Evolutionary conservation across 2,797 vertebrate species (phyloP), one percentile per base, ranked within the genome.

Genomic region (Thunnus albacares): DNA sequence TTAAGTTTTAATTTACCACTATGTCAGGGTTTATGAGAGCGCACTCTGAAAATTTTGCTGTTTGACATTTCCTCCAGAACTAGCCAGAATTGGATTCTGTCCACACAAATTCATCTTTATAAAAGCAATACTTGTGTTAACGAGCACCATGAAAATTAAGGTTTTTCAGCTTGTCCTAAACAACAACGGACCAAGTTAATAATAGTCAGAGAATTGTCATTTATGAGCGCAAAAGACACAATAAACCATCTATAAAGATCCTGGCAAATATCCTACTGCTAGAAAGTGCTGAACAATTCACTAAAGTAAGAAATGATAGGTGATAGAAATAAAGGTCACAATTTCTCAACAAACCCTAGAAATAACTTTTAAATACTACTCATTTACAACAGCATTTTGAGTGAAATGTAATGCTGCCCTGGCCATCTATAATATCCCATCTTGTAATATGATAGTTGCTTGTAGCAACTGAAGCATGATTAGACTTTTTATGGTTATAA

Each of bases 121-220:
- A 63, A 74, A 49, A 41, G n/a, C 8, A 49, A 69, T 13, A n/a
- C 11, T 30, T 64, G 6, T 1, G 4, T 24, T 26, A 43, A 38
- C 30, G 3, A 18, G 17, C n/a, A 24, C 4, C 5, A 17, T 38
- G 53, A 60, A 43, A 56, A 75, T 35, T 1, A 15, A 17, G 7
- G 20, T 51, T 74, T 59, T 18, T 56, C 2, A 35, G 14, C 12
- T 15, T 61, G 43, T 49, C 15, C 35, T 53, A 65, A 66, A 53
- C 22, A 71, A 9, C 52, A 66, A 9, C 58, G 49, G 61, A 56
- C 6, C n/a, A 49, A 41, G 17, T 63, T 58, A 59, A 73, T 33
- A 33, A 60, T 9, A 47, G 11, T 43, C 38, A 57, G 11, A 57
- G 10, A 28, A 38, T 17, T 24, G 13, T 18, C 33, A 17, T 24